Evolutionary conservation across 2,113 vertebrate species (phyloP), one percentile per base, ranked within the genome.

Genomic region (Dendrocopos noguchii): DNA sequence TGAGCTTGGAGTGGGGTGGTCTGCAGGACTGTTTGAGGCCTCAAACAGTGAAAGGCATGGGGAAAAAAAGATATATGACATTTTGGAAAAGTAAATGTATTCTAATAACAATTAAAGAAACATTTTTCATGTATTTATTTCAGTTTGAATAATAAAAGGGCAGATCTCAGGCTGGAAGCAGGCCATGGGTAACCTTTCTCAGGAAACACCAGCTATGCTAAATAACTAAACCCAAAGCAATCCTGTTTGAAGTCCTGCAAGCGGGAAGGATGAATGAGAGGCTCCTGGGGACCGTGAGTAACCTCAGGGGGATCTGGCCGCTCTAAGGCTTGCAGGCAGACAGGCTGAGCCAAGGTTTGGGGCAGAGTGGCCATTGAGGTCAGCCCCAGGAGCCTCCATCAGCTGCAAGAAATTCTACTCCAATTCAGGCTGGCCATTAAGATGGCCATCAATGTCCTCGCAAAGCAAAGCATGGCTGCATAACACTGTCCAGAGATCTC

Each of bases 181-280:
- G 59, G 15, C 28, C 44, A 75, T 0, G 1, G 52, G 15, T 27
- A 89, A 39, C 12, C 5, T 33, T 67, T 63, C 57, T 46, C 17
- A 18, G 42, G 17, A 44, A 88, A 27, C 28, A 80, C 5, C 79
- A 87, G 15, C 47, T 78, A 57, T 67, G 47, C 42, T 74, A 17
- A 74, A 25, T 50, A 85, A 57, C 52, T 34, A 74, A 82, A 52
- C 17, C 15, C 64, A 80, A 81, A 82, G 44, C 63, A 73, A 39
- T 19, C 34, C 50, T 82, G n/a, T 22, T 7, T 67, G 33, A 60
- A 9, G 50, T 19, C 14, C 22, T 19, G 2, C 31, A 56, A 67
- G 22, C 1, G 0, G 33, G 11, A 47, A 59, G 7, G 52, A 55
- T 3, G 1, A 10, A 16, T 0, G 0, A 39, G 50, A 4, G 20